A percentile compares a stretch with the other conserved stretches of the same genome.
Evolutionary conservation across 1,140 invertebrate species (phyloP).

Genomic region (Trichoplusia ni): DNA sequence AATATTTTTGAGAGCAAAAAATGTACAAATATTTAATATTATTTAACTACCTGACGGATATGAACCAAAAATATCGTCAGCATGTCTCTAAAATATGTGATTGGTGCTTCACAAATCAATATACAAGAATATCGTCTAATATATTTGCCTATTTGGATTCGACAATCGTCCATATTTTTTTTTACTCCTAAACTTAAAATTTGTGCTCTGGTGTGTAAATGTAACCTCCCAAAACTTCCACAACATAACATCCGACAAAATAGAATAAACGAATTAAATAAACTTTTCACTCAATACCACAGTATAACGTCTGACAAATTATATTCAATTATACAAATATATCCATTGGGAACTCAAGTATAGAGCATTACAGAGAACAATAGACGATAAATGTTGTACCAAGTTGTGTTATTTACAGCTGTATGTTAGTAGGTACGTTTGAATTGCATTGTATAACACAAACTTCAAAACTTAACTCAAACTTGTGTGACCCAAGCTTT

Average conservation of each 20-base stretch:
- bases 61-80: too few species aligned
- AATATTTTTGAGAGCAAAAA: too few species aligned
- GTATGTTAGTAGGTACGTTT: neutral
- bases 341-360: conserved; percentile 6
- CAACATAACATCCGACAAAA: neutral
- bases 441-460: conserved; percentile 1
- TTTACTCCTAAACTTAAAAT: too few species aligned
- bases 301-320: conserved; percentile 1
- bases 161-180: too few species aligned
- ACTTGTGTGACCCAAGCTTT: neutral
- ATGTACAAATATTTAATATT: too few species aligned
- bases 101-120: too few species aligned
- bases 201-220: too few species aligned
- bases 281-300: conserved; percentile 2
- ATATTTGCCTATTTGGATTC: too few species aligned
- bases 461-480: neutral
- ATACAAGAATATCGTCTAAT: too few species aligned
- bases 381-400: conserved; percentile 8
- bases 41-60: too few species aligned
- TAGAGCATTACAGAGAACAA: neutral
- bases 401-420: conserved; percentile 18
- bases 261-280: neutral
- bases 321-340: conserved; percentile 5
- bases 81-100: too few species aligned
- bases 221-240: too few species aligned